Conservation (phyloP, 2,888 invertebrate species). For the Aquatica leii region DNA sequence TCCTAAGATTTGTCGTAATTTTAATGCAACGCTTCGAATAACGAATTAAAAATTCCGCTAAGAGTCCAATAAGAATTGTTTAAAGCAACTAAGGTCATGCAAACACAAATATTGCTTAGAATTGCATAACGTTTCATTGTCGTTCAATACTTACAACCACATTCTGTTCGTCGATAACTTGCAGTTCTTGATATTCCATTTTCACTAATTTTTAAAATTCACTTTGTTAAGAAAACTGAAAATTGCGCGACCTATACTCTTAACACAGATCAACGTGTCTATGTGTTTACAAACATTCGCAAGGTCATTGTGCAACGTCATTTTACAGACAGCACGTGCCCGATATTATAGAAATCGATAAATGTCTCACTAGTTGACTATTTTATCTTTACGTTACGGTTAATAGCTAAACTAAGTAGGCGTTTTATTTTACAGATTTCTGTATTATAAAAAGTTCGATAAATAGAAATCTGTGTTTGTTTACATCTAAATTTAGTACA, state of each 20-base stretch:
- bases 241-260: conserved; percentile 31
- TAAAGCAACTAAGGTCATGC: neutral
- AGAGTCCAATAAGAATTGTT: too few species aligned
- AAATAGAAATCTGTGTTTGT: too few species aligned
- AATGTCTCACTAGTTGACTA: too few species aligned
- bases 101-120: neutral
- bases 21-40: too few species aligned
- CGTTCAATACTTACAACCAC: conserved; percentile 64
- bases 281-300: conserved; percentile 80
- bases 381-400: neutral
- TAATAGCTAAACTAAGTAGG: neutral
- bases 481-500: too few species aligned
- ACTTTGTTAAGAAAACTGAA: conserved; percentile 25
- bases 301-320: conserved; percentile 69
- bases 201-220: conserved; percentile 54
- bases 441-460: neutral
- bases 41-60: too few species aligned
- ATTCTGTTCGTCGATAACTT: conserved; percentile 70
- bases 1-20: too few species aligned
- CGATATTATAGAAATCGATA: conserved; percentile 25
- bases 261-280: conserved; percentile 64
- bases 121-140: conserved; percentile 39
- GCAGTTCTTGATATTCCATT: conserved; percentile 71
- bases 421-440: neutral
- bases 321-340: conserved; percentile 30